Evolutionary conservation across 2,888 invertebrate genomes (phyloP).

Genomic region (Tetragonula carbonaria): DNA sequence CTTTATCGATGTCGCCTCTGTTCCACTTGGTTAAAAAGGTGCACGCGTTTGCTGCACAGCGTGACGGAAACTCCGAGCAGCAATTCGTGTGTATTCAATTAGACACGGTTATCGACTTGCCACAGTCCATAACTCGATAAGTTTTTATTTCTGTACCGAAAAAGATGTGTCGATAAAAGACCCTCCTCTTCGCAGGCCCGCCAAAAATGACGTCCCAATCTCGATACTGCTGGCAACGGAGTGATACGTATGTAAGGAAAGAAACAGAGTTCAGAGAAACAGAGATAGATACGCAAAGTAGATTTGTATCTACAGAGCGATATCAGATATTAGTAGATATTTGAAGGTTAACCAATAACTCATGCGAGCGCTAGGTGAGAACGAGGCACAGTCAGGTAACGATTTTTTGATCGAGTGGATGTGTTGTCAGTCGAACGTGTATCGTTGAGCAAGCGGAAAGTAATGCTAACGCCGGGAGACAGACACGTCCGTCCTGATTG

Average conservation of each 20-base stretch:
- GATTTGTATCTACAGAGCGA: constrained; percentile 66
- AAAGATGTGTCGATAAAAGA: constrained; percentile 15
- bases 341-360: constrained; percentile 73
- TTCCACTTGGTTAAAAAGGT: too few species aligned
- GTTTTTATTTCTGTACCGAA: neutral
- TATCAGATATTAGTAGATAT: constrained; percentile 74
- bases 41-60: too few species aligned
- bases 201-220: constrained; percentile 21
- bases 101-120: neutral
- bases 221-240: neutral
- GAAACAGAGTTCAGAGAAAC: neutral
- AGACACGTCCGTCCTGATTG: constrained; percentile 14
- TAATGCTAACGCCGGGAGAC: constrained; percentile 31
- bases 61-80: neutral
- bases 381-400: constrained; percentile 50
- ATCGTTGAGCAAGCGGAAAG: constrained; percentile 34
- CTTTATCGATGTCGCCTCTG: too few species aligned
- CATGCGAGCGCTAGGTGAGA: constrained; percentile 51
- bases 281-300: constrained; percentile 5
- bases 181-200: neutral
- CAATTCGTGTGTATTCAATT: neutral
- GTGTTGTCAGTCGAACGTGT: constrained; percentile 36
- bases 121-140: neutral
- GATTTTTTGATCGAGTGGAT: constrained; percentile 41
- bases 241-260: neutral